Base-by-base conservation (phyloP, 2,113 vertebrate species). In the Glaucidium brasilianum region DNA sequence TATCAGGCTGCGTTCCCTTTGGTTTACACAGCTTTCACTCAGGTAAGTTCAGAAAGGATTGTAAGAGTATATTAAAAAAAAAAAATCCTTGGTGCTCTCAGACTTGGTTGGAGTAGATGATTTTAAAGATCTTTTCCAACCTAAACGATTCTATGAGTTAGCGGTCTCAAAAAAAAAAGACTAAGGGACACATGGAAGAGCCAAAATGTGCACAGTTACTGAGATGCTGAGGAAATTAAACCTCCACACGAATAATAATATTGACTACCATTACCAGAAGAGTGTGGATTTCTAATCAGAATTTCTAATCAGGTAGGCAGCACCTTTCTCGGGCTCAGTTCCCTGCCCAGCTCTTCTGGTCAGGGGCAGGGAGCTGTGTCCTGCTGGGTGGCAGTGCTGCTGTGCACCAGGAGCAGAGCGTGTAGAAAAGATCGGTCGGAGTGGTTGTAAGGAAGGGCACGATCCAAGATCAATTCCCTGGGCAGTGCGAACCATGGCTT, bases 321-420 rank as follows among this genome's bases (percentile, higher is more conserved):
- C 43, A 74, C 29, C 23, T 75, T 64, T 75, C 27, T 74, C 49
- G 27, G 35, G 47, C 55, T 90, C 66, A 45, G n/a, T 49, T 56
- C 16, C 30, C 45, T 78, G 45, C 53, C 80, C 43, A 63, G 43
- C 53, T 66, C 32, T 37, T 92, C 64, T 76, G 58, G 56, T 63
- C 30, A 3, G 1, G 35, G 59, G 15, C 60, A 50, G 34, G 0
- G 14, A 85, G 60, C 30, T 50, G 41, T 26, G 27, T 58, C 60
- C 78, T 32, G 12, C 22, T 53, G 55, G 52, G 30, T 43, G 69
- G 77, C 5, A 29, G 49, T 8, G 19, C 7, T 34, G 8, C 56
- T 21, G 18, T 0, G 1, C 37, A 37, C 21, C 3, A 1, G 60
- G 8, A 49, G 22, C 2, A 0, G 5, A 13, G n/a, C 1, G 0